Conservation (phyloP, 2,113 vertebrate species). For the Onychorhynchus coronatus region DNA sequence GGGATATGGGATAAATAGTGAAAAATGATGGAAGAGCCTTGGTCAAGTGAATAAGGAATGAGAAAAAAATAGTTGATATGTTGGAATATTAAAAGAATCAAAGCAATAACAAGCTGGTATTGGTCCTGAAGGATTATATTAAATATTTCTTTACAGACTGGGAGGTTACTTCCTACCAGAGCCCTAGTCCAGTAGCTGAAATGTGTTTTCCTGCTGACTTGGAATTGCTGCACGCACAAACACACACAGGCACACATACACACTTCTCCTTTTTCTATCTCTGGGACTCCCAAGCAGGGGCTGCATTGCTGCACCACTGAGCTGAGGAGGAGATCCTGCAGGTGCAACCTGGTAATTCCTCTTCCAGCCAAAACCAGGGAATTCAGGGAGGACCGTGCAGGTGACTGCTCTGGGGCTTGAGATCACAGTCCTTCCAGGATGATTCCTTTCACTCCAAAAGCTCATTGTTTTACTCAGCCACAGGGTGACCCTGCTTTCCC, state of each 20-base stretch:
- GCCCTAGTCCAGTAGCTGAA: background rate
- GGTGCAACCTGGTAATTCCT: background rate
- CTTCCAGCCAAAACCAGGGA: background rate
- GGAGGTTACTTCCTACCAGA: background rate
- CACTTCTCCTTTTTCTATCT: background rate
- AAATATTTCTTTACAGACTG: background rate
- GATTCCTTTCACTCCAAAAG: background rate
- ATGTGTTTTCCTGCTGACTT: background rate
- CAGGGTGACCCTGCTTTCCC: background rate
- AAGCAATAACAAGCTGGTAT: background rate
- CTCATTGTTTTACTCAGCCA: background rate
- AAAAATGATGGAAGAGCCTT: background rate
- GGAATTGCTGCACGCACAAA: background rate
- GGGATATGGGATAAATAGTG: background rate
- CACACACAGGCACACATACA: rapidly evolving
- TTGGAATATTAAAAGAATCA: background rate
- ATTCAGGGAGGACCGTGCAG: background rate
- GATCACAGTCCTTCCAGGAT: background rate
- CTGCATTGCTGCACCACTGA: background rate
- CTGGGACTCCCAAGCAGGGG: background rate
- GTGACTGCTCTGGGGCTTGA: background rate
- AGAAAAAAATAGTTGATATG: background rate
- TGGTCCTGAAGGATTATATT: background rate
- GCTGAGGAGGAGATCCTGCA: background rate
- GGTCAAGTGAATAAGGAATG: background rate